Evolutionary conservation across 2,797 vertebrate genomes (phyloP), one percentile per base, ranked within the genome.

Genomic region (Phrynocephalus guinanensis): DNA sequence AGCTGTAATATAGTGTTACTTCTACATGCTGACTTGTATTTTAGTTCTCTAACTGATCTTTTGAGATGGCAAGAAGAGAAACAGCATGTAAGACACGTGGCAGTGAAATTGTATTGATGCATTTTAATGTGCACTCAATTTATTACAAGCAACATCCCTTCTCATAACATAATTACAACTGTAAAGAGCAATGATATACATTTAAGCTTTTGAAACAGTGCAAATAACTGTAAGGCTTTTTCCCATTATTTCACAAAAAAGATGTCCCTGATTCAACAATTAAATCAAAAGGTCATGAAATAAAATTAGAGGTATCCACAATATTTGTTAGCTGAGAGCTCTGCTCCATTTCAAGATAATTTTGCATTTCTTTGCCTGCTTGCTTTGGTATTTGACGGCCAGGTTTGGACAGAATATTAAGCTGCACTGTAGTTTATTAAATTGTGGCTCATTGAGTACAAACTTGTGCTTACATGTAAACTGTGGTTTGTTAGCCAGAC

Each of bases 131-230:
- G n/a, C 24, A 82, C 82, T 67, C 7, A 52, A 52, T 48, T 30
- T 30, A n/a, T 6, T 20, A n/a, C 1, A 56, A 68, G 56, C 10
- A 71, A 77, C 20, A 18, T 38, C 63, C 5, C 22, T 33, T 73
- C 6, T 52, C 73, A 86, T 38, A n/a, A 26, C 22, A 38, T 84
- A 67, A 87, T 75, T 87, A 52, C 56, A n/a, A 78, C 16, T 72
- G 73, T 66, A 50, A 30, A 84, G 11, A 79, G 26, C 26, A 72
- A 88, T 48, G 20, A 48, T 38, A 63, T 9, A 22, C 0, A 15
- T 73, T 88, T 73, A 88, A 79, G 77, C 60, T 79, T 73, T 26
- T 28, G 52, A 84, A 84, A 73, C 2, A 26, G 52, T 52, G 66
- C 68, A 66, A 52, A 30, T 66, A 52, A n/a, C 50, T 83, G 77